Percentiles rank a stretch among this genome's conserved stretches.
These are phyloP conservation scores for Pammene aurita DNA, from an alignment of 2,888 invertebrate species.

Conservation along the genomic window DNA sequence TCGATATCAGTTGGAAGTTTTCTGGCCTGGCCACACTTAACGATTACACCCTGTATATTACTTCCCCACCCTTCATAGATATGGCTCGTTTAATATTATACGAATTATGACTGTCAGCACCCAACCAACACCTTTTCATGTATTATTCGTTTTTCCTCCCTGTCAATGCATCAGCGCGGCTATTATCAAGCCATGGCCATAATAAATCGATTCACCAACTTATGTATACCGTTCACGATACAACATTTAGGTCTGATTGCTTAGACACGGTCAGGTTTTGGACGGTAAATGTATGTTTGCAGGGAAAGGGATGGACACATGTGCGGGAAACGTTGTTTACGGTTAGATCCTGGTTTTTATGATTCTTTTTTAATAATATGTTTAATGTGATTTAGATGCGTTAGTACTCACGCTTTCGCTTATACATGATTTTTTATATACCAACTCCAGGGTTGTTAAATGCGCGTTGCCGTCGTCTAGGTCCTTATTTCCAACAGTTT, in stretches of 20 bases:
- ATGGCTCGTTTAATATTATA: too few species aligned
- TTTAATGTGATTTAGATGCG: background rate
- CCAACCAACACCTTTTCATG: background rate
- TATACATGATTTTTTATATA: too few species aligned
- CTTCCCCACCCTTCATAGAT: too few species aligned
- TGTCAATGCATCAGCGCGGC: slow-evolving; percentile 3
- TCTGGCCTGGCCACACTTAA: too few species aligned
- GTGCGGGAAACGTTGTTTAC: background rate
- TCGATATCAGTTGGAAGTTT: too few species aligned
- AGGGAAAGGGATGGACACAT: background rate
- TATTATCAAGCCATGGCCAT: background rate
- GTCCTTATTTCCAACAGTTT: too few species aligned
- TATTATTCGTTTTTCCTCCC: background rate
- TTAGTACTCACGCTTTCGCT: background rate
- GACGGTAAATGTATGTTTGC: slow-evolving; percentile 2
- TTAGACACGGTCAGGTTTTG: background rate
- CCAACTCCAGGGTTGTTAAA: too few species aligned
- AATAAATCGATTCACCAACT: slow-evolving; percentile 17
- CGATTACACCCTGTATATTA: too few species aligned
- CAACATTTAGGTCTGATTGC: background rate
- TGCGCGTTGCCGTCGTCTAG: too few species aligned
- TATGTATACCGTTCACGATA: background rate
- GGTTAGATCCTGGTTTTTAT: background rate
- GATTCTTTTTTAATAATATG: slow-evolving; percentile 11
- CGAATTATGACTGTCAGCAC: too few species aligned